These are phyloP conservation scores for Drosophila takahashii DNA, from an alignment of 1,140 invertebrate species.

Conservation along the genomic window DNA sequence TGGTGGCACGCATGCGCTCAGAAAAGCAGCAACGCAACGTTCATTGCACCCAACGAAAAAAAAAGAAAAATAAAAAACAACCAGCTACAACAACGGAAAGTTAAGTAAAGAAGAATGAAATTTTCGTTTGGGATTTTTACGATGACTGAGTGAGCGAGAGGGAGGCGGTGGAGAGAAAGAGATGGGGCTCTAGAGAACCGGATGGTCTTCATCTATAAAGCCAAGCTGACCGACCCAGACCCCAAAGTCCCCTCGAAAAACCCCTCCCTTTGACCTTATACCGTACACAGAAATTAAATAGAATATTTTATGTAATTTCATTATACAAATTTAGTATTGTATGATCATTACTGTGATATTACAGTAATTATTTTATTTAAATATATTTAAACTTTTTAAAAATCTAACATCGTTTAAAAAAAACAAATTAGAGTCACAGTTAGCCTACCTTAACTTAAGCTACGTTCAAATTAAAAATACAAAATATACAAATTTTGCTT, in stretches of 20 bases:
- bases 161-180: background rate
- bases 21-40: constrained; percentile 64
- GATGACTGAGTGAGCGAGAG: constrained; percentile 24
- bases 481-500: background rate
- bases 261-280: constrained; percentile 13
- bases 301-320: background rate
- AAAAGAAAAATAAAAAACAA: constrained; percentile 47
- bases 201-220: constrained; percentile 58
- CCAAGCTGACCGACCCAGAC: constrained; percentile 38
- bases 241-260: constrained; percentile 19
- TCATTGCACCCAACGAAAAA: constrained; percentile 77
- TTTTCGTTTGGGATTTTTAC: constrained; percentile 54
- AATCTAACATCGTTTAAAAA: no score
- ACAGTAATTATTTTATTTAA: no score
- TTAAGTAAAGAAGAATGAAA: constrained; percentile 76
- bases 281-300: constrained; percentile 6
- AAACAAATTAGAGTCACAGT: no score
- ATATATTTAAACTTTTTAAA: no score
- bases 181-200: constrained; percentile 55
- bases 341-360: no score
- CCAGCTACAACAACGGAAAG: constrained; percentile 24
- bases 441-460: no score
- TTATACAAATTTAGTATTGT: no score
- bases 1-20: constrained; percentile 70
- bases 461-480: background rate